Base-by-base conservation (phyloP, 2,797 vertebrate species). In the Onychomys arenicola region DNA sequence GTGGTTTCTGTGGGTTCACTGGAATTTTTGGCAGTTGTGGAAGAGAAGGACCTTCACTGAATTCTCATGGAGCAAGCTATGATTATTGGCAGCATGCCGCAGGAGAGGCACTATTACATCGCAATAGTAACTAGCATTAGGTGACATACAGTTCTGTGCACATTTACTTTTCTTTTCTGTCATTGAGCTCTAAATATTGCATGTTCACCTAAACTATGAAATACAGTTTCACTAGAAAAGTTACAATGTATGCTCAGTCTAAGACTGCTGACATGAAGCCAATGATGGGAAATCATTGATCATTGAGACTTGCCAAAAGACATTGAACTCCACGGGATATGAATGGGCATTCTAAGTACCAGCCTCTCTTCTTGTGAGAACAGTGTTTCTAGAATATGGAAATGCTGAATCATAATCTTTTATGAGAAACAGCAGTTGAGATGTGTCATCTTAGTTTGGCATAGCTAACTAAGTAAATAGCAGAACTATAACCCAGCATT, bases 361-460 rank as follows among this genome's bases (percentile, higher is more conserved):
- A 85, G 65, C 19, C 46, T n/a, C n/a, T 63, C n/a, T 67, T 90
- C 59, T 81, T 89, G 14, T 32, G 46, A 89, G 19, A 14, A 67
- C 17, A 65, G 0, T 19, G 13, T 37, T 10, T 95, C n/a, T 76
- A 86, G 87, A 84, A n/a, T 40, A 59, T 40, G 55, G 37, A 87
- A 93, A 43, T 77, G 81, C 78, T 80, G 55, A 96, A 91, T 92
- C 46, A 21, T 89, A 32, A 43, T 93, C 96, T 57, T 10, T 69
- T 88, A 92, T 95, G 85, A 96, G 49, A 96, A 92, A 94, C 63
- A 97, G 73, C 61, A 89, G 34, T 69, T 49, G 25, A 57, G 32
- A 40, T 6, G 13, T 1, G 17, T 2, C 88, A 65, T 77, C 59
- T 59, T 67, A 67, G 1, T 82, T 43, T 59, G 76, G n/a, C 69